Base-by-base conservation (phyloP, 1,140 invertebrate species). In the Pollicipes pollicipes region DNA sequence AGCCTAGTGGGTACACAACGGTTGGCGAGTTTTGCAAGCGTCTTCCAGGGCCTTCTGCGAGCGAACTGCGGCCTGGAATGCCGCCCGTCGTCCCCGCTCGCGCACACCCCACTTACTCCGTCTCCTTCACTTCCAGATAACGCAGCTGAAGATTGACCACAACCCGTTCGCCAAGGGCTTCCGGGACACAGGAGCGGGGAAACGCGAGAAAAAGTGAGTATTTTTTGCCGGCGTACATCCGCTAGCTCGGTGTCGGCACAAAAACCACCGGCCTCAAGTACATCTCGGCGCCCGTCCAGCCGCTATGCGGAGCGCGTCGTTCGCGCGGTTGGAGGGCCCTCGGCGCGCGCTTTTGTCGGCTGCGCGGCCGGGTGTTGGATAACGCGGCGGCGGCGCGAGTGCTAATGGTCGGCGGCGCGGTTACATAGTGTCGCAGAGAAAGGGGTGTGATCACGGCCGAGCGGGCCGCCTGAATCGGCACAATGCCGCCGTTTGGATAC, bases 151-250 rank as follows among this genome's bases (percentile, higher is more conserved):
- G 82, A 98, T 98, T 77, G 95, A 98, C 84, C 93, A 97, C 85
- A 98, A 98, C 82, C 95, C 95, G n/a, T 98, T 98, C 80, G 95
- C 95, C 70, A 98, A 98, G 86, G 95, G 95, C 74, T 98, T 98
- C 83, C 84, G 95, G 76, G 95, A 98, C 79, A 97, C 92, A 16
- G 93, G 92, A 29, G 93, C 92, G 71, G 92, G 93, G 68, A 95
- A 95, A 82, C 82, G 92, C 77, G 92, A 95, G 79, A 95, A 95
- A 85, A 95, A 95, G 93, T 95, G 86, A 94, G 91, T 90, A 81
- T 66, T 58, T 58, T 58, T 10, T 6, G 6, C 6, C 24, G 10
- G 13, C 13, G n/a, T 21, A 58, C 24, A 10, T 58, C 45, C 45
- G 8, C 45, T 21, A 21, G 13, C 45, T 58, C 45, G 24, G 6